Percentiles rank a stretch among this genome's conserved stretches.
Conservation (phyloP, 2,797 vertebrate genomes). For the Gila robusta region DNA sequence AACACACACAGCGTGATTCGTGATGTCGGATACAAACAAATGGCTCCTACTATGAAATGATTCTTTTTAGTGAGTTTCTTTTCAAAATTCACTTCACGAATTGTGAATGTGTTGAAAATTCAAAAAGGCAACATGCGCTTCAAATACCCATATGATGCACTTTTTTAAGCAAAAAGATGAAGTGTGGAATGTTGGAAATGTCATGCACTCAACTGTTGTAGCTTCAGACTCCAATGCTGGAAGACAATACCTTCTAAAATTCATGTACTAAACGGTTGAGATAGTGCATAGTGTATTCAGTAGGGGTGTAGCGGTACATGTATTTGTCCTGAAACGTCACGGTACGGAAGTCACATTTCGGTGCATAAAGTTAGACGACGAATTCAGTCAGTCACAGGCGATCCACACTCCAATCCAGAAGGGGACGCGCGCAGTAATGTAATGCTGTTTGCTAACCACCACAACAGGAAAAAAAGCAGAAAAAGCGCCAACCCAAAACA, state of each 20-base stretch:
- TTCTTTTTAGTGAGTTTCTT: background rate
- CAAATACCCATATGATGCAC: background rate
- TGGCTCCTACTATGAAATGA: background rate
- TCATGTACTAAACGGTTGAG: background rate
- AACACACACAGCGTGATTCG: rapidly evolving
- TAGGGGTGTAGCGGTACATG: too few species aligned
- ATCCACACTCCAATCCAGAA: too few species aligned
- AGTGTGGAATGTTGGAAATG: background rate
- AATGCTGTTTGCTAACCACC: too few species aligned
- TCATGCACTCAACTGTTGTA: background rate
- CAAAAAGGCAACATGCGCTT: background rate
- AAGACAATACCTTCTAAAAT: background rate
- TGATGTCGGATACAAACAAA: background rate
- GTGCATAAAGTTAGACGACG: too few species aligned
- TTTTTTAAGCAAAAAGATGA: background rate
- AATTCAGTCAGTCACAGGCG: too few species aligned
- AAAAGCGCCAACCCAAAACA: too few species aligned
- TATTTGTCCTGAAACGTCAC: too few species aligned
- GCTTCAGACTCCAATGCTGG: background rate
- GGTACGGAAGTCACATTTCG: too few species aligned
- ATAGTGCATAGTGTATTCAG: background rate
- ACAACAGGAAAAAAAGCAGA: too few species aligned
- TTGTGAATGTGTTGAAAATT: background rate
- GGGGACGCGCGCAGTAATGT: too few species aligned
- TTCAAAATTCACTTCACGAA: background rate